Conservation (phyloP, 2,797 vertebrate species). For the Sandelia bainsii region DNA sequence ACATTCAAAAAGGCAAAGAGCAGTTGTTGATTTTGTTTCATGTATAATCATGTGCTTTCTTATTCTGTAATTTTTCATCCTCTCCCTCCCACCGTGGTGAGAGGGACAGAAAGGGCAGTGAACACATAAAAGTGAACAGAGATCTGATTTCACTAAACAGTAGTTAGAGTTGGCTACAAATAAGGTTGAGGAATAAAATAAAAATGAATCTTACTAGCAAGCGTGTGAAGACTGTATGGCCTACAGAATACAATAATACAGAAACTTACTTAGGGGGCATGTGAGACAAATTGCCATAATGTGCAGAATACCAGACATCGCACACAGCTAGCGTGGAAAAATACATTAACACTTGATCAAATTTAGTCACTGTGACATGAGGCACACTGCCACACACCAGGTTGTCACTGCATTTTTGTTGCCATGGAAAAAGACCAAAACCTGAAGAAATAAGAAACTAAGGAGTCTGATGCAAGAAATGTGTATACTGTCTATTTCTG, state of each 20-base stretch:
- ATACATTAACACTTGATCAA: neutral
- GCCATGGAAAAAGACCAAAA: conserved; percentile 20
- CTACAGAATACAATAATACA: too few species aligned
- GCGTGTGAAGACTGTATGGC: too few species aligned
- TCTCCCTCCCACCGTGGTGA: neutral
- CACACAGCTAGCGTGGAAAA: neutral
- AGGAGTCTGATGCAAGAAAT: neutral
- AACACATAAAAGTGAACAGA: conserved; percentile 5
- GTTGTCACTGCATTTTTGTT: conserved; percentile 6
- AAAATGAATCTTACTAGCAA: too few species aligned
- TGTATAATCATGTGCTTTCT: conserved; percentile 3
- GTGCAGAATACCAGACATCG: neutral
- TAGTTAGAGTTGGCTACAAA: too few species aligned
- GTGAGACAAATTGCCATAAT: conserved; percentile 5
- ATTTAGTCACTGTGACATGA: neutral
- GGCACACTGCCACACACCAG: neutral
- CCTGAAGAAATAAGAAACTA: neutral
- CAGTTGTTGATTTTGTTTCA: conserved; percentile 4
- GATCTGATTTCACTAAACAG: neutral
- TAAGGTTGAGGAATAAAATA: too few species aligned
- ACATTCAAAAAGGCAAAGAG: neutral
- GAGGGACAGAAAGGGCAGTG: neutral
- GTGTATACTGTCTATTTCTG: neutral
- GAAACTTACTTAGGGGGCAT: neutral
- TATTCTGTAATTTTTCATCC: conserved; percentile 1